Base-by-base conservation (phyloP, 2,888 invertebrate genomes). In the Spilarctia lutea region DNA sequence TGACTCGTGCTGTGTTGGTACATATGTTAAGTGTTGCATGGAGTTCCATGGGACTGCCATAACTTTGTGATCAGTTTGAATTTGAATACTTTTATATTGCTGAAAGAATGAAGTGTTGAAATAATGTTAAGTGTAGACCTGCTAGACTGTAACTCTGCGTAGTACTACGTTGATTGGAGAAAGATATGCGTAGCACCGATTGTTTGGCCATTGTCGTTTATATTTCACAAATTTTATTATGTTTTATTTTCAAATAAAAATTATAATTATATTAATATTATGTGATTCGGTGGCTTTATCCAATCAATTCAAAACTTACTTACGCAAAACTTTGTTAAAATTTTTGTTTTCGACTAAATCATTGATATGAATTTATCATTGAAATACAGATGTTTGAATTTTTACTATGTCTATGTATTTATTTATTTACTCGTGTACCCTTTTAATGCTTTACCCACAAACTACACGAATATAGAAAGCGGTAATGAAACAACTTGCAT, bases 31-130 rank as follows among this genome's bases (percentile, higher is more conserved):
- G 93, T 92, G 94, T 94, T 93, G 94, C 94, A 92, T 94, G 94
- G 94, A 86, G 94, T 94, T 94, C 94, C 92, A 92, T 92, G 93
- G 95, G 91, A 87, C 94, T 94, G 96, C 95, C 95, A 95, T 95
- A 94, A 93, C 90, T 91, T 91, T 96, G 95, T 95, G 96, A 96
- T 95, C 94, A 91, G 94, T 95, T 95, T 96, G 93, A 95, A 94
- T 95, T 95, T 96, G 93, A 95, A 94, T 95, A 96, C 94, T 95
- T 96, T 95, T 96, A 95, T 95, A 95, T 93, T 94, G 94, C 94
- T 92, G 93, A 92, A 90, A 91, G 93, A 91, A 90, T 92, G 91
- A 91, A 92, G 88, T 91, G 91, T 92, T 92, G 90, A 91, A 87
- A 89, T 94, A 94, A 91, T 93, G 90, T 92, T 94, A 95, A 95